phyloP scores from a whole-genome alignment of 2,797 vertebrate genomes.

The Macropus fuliginosus region DNA sequence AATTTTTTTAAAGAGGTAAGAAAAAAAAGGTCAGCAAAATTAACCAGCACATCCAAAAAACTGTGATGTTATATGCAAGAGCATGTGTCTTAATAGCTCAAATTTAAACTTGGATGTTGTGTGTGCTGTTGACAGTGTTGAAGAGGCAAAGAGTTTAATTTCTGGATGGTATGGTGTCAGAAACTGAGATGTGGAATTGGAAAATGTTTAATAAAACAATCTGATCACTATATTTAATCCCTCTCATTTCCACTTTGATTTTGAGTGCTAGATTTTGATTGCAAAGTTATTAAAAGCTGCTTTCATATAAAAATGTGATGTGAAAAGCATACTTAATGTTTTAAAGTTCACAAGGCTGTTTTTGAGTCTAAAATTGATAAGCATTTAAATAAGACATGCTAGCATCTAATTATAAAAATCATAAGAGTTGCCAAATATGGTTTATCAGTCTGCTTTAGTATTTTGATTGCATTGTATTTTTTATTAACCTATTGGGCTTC shows the following conservation, averaged over 20 bases:
- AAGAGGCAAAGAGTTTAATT: slow-evolving; percentile 37
- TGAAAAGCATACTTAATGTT: slow-evolving; percentile 48
- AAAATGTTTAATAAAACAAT: slow-evolving; percentile 39
- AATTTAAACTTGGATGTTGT: slow-evolving; percentile 39
- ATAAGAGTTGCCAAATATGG: slow-evolving; percentile 48
- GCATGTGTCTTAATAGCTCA: not conserved
- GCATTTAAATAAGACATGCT: slow-evolving; percentile 60
- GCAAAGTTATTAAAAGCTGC: slow-evolving; percentile 37
- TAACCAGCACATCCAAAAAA: not conserved
- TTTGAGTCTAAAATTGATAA: slow-evolving; percentile 51
- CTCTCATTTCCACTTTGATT: slow-evolving; percentile 49
- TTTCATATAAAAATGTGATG: slow-evolving; percentile 36
- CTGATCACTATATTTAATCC: slow-evolving; percentile 50
- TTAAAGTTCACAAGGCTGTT: slow-evolving; percentile 49
- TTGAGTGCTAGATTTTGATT: slow-evolving; percentile 57
- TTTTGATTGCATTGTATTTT: slow-evolving; percentile 58
- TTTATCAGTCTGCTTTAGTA: slow-evolving; percentile 21
- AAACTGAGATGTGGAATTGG: slow-evolving; percentile 28
- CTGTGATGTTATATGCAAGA: not conserved
- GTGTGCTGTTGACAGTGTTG: slow-evolving; percentile 25
- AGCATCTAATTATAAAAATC: slow-evolving; percentile 67
- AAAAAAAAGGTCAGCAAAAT: not conserved
- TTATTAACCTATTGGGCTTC: slow-evolving; percentile 66
- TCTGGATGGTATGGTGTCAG: slow-evolving; percentile 36
- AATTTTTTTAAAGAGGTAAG: not conserved